A percentile compares a stretch with the other conserved stretches of the same genome.
These are phyloP conservation scores for Melanogrammus aeglefinus DNA, from an alignment of 2,797 vertebrate species.

Conservation along the genomic window DNA sequence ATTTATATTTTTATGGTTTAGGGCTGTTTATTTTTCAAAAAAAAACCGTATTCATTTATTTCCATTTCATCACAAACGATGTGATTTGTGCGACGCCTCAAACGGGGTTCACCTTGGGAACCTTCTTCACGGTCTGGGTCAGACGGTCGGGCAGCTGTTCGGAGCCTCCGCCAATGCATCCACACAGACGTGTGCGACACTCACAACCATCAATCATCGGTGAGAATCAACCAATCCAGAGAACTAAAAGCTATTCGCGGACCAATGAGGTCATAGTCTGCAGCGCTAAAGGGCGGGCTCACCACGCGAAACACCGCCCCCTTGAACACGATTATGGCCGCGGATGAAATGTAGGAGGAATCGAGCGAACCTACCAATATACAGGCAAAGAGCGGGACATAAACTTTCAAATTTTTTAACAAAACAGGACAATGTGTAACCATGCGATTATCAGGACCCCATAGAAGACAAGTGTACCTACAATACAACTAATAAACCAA, in stretches of 20 bases:
- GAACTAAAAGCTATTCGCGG: fast-evolving
- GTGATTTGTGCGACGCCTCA: no score
- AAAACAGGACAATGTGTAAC: conserved; percentile 34
- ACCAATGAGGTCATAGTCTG: conserved; percentile 49
- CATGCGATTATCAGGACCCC: conserved; percentile 10
- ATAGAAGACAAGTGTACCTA: conserved; percentile 35
- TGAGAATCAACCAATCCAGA: conserved; percentile 34
- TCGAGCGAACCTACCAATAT: conserved; percentile 47
- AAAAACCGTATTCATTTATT: not conserved
- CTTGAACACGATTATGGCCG: conserved; percentile 76
- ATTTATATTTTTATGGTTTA: not conserved
- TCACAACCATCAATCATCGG: not conserved
- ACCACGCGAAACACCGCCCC: conserved; percentile 48
- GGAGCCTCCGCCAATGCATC: not conserved
- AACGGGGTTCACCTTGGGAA: not conserved
- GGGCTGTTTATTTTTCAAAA: not conserved
- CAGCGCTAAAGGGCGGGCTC: conserved; percentile 49
- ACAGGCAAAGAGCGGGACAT: conserved; percentile 40
- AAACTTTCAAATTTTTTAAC: conserved; percentile 55
- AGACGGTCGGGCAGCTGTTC: not conserved
- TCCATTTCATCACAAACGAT: not conserved
- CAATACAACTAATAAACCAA: not conserved
- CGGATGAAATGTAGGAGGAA: conserved; percentile 50
- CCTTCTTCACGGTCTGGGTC: not conserved
- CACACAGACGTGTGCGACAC: not conserved